Base-by-base conservation (phyloP, 92 coral and sea anemone genomes). In the Epizoanthus illoricatus region DNA sequence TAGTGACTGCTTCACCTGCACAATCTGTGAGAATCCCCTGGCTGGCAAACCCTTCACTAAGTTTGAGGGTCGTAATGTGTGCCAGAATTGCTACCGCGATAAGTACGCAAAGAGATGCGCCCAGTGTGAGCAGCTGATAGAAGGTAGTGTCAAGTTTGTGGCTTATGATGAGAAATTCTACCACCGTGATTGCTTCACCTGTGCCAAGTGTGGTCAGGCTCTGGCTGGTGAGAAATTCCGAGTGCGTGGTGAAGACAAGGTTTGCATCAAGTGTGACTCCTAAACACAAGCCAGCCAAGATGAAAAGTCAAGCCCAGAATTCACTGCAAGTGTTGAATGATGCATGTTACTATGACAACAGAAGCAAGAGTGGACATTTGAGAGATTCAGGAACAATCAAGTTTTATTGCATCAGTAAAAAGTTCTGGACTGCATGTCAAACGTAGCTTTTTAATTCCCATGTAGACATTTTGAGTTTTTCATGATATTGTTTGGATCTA, bases 11-110 rank as follows among this genome's bases (percentile, higher is more conserved):
- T 93, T 95, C 74, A 76, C 78, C 40, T 95, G 98, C 86, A 74
- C 84, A 12, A 87, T 87, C 79, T 95, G 98, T 65, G 85, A 87
- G 58, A 86, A 65, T 69, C 91, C 97, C 56, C 86, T 95, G 65
- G 98, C 98, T n/a, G 98, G 98, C 17, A 93, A 91, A 49, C 97
- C 97, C 15, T 95, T 95, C 86, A 94, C 97, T 74, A 95, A 95
- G 81, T 93, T 93, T 66, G 98, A 90, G 61, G 94, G 96, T 52
- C 81, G 86, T 65, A 89, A 88, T 43, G 92, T 95, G 71, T 95
- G 98, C 59, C 94, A 95, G 69, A 86, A 87, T 36, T 95, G 98
- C 90, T 95, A 95, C 87, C 93, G 98, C 52, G 89, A 82, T 39
- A 90, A 87, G 79, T 91, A 86, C 60, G 98, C 98, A 69, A 95